Percentiles rank a stretch among this genome's conserved stretches.
Evolutionary conservation across 2,888 invertebrate genomes (phyloP).

Genomic region (Euproctis similis): DNA sequence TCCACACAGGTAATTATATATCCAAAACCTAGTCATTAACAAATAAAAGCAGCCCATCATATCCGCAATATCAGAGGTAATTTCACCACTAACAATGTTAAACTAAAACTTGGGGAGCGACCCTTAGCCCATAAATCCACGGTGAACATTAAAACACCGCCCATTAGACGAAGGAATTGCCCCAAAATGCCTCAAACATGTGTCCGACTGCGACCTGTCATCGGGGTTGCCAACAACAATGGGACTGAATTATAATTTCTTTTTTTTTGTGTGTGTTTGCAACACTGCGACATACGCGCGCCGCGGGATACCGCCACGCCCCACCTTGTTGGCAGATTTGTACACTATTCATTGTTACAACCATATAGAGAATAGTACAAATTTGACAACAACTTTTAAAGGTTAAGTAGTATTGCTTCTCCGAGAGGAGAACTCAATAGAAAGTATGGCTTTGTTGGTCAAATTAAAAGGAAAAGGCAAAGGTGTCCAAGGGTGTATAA

Average conservation of each 20-base stretch:
- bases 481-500: too few species aligned
- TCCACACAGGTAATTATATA: too few species aligned
- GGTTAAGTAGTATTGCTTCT: constrained; percentile 5
- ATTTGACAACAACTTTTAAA: not conserved
- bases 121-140: constrained; percentile 60
- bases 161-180: constrained; percentile 69
- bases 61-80: constrained; percentile 39
- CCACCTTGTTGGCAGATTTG: constrained; percentile 66
- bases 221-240: constrained; percentile 69
- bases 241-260: constrained; percentile 56
- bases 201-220: constrained; percentile 73
- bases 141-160: constrained; percentile 65
- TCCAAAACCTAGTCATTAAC: constrained; percentile 7
- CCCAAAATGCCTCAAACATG: constrained; percentile 72
- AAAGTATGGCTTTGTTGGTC: too few species aligned
- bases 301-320: constrained; percentile 67
- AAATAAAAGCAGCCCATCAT: constrained; percentile 29
- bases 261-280: constrained; percentile 69
- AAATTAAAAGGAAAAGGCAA: too few species aligned
- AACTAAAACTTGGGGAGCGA: constrained; percentile 36
- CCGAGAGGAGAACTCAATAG: constrained; percentile 6
- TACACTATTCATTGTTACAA: constrained; percentile 55
- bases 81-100: constrained; percentile 42
- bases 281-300: constrained; percentile 70
- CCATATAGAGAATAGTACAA: constrained; percentile 13